phyloP scores from a whole-genome alignment of 2,888 invertebrate species.

The Melolontha melolontha region DNA sequence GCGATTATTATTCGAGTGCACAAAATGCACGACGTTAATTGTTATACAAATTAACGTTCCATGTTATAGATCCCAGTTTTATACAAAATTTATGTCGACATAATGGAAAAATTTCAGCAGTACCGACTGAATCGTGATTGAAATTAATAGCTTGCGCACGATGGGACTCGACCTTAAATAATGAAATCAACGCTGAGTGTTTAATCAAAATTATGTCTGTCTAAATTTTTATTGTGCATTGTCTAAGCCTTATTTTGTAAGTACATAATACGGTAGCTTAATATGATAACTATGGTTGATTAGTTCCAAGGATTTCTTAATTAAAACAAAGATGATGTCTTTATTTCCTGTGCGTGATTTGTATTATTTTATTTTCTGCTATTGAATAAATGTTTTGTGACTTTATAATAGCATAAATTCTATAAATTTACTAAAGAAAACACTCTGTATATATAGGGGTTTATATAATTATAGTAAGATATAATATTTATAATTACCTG shows the following conservation, averaged over 20 bases:
- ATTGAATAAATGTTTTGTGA: too few species aligned
- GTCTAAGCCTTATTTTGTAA: not conserved
- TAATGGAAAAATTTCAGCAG: slow-evolving; percentile 17
- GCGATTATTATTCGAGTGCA: slow-evolving; percentile 27
- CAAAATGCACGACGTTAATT: slow-evolving; percentile 33
- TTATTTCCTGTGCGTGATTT: too few species aligned
- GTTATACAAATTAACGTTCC: slow-evolving; percentile 30
- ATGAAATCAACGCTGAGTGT: slow-evolving; percentile 12
- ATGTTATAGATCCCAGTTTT: slow-evolving; percentile 3
- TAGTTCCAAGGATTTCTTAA: too few species aligned
- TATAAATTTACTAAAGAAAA: too few species aligned
- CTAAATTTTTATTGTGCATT: not conserved
- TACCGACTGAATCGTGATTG: slow-evolving; percentile 8
- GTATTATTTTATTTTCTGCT: too few species aligned
- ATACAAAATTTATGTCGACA: slow-evolving; percentile 13
- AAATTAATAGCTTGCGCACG: slow-evolving; percentile 15
- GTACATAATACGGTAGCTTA: not conserved
- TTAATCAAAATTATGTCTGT: slow-evolving; percentile 22
- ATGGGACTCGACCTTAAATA: slow-evolving; percentile 4
- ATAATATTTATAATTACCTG: too few species aligned
- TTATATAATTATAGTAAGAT: too few species aligned
- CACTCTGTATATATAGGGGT: too few species aligned
- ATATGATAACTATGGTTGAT: not conserved
- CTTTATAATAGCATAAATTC: too few species aligned
- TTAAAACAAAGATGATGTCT: too few species aligned